phyloP scores from a whole-genome alignment of 2,888 invertebrate species.

The Aleiodes leptofemur region DNA sequence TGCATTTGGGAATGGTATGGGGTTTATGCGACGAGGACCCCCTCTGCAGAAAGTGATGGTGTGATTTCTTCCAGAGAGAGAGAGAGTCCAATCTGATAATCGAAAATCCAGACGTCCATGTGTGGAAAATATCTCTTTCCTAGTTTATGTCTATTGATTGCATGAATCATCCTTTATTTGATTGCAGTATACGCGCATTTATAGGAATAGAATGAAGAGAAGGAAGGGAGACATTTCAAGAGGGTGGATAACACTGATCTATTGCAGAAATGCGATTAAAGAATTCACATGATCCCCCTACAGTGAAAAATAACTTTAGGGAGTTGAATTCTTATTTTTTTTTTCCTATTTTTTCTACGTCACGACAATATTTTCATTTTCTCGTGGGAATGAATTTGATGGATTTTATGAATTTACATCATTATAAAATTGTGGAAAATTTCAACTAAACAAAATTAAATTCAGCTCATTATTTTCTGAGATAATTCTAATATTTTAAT shows the following conservation, averaged over 20 bases:
- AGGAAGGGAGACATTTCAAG: background rate
- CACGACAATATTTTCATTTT: no score
- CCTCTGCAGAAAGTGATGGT: constrained; percentile 35
- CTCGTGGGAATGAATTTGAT: no score
- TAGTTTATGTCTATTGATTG: constrained; percentile 19
- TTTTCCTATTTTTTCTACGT: no score
- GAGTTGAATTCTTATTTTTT: no score
- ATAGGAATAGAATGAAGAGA: background rate
- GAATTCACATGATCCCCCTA: background rate
- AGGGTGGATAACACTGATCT: constrained; percentile 30
- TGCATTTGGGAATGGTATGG: constrained; percentile 12
- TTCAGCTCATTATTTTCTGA: no score
- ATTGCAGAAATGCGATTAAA: constrained; percentile 29
- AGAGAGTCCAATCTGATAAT: constrained; percentile 26
- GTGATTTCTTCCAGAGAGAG: constrained; percentile 24
- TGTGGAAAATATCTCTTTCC: constrained; percentile 10
- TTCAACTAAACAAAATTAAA: no score
- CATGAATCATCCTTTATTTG: constrained; percentile 36
- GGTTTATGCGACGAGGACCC: background rate
- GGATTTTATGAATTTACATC: no score
- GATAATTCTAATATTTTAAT: no score
- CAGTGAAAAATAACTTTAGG: background rate
- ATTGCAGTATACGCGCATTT: constrained; percentile 27
- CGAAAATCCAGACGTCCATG: constrained; percentile 19
- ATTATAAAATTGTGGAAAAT: no score